These are phyloP conservation scores for Cecropterus lyciades DNA, from an alignment of 1,140 invertebrate species.

Conservation along the genomic window DNA sequence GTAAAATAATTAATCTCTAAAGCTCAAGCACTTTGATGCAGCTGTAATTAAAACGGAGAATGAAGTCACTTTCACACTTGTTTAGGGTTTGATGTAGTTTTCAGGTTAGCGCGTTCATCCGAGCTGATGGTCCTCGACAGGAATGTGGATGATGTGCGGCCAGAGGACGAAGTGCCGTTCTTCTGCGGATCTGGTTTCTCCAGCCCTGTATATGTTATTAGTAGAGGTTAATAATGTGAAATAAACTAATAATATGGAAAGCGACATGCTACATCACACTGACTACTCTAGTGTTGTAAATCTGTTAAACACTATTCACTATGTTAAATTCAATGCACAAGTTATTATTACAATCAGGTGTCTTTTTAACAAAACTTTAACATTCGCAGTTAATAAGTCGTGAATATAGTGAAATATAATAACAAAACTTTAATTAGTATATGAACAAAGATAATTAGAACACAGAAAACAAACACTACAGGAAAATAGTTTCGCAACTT, in stretches of 20 bases:
- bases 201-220: constrained; percentile 74
- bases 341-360: background rate
- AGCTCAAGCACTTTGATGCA: too few relatives aligned
- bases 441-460: too few relatives aligned
- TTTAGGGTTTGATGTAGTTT: constrained; percentile 51
- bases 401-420: too few relatives aligned
- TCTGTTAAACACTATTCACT: constrained; percentile 20
- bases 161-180: constrained; percentile 63
- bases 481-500: constrained; percentile 2
- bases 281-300: constrained; percentile 17
- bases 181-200: constrained; percentile 71
- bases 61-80: constrained; percentile 11
- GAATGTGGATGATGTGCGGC: constrained; percentile 73
- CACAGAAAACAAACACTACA: background rate
- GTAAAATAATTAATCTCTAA: too few relatives aligned
- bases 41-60: too few relatives aligned
- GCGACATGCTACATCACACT: constrained; percentile 30
- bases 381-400: too few relatives aligned
- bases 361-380: too few relatives aligned
- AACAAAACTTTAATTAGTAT: too few relatives aligned
- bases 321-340: constrained; percentile 20
- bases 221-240: constrained; percentile 50
- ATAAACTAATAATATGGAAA: constrained; percentile 20
- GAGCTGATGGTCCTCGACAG: constrained; percentile 74
- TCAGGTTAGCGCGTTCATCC: constrained; percentile 65